Evolutionary conservation across 1,140 invertebrate genomes (phyloP).

Genomic region (Aradophagus sp.): DNA sequence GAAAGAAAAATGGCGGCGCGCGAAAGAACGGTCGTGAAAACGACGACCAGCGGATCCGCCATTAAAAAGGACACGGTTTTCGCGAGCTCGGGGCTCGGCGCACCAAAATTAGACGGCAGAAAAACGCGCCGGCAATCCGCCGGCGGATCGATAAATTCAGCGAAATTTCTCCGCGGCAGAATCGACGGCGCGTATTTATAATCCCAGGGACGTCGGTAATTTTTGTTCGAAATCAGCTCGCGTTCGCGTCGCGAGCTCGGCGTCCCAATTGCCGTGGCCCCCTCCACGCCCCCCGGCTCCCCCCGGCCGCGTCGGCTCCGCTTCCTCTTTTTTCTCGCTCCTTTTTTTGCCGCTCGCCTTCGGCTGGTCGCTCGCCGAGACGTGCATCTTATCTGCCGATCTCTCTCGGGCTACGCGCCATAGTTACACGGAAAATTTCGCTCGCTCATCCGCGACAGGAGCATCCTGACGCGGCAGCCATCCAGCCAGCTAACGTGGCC

Average conservation of each 20-base stretch:
- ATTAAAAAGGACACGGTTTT: too few species aligned
- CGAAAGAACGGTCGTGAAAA: too few species aligned
- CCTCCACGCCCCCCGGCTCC: background rate
- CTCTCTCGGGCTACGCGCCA: conserved; percentile 33
- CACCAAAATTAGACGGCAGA: conserved; percentile 18
- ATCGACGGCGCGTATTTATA: conserved; percentile 32
- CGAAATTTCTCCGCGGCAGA: conserved; percentile 17
- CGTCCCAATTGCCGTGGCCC: conserved; percentile 20
- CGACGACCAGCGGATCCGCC: too few species aligned
- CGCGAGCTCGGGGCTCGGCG: too few species aligned
- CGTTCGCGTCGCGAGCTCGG: conserved; percentile 27
- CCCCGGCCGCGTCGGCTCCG: background rate
- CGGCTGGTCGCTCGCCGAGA: conserved; percentile 26
- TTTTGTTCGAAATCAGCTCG: conserved; percentile 35
- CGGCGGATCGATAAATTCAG: conserved; percentile 19
- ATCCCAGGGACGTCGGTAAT: conserved; percentile 29
- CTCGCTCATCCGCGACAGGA: conserved; percentile 52
- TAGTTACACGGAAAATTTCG: conserved; percentile 55
- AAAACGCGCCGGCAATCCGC: conserved; percentile 12
- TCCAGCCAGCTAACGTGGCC: conserved; percentile 40
- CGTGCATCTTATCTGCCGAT: conserved; percentile 41
- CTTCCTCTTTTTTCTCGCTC: conserved; percentile 1
- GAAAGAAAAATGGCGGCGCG: too few species aligned
- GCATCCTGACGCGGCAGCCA: conserved; percentile 49
- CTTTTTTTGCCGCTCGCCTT: conserved; percentile 21